These are phyloP conservation scores for Hyperoplus lanceolatus DNA, from an alignment of 2,797 vertebrate genomes.

Conservation along the genomic window DNA sequence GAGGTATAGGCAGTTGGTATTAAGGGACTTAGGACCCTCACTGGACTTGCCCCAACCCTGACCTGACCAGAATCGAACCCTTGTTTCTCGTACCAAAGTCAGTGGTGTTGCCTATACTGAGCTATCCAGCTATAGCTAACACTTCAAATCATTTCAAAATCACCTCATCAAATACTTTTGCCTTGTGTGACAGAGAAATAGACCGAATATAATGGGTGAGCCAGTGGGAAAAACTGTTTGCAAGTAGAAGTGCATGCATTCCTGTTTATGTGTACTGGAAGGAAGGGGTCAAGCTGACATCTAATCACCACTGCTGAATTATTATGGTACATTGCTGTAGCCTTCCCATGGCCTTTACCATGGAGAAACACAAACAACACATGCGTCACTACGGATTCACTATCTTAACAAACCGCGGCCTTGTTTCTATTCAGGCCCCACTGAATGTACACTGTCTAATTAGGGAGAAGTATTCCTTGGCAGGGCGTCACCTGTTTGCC, in stretches of 20 bases:
- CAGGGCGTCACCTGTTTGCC: conserved; percentile 40
- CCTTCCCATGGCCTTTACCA: conserved; percentile 30
- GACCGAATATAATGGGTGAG: background rate
- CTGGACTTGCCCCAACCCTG: too few species aligned
- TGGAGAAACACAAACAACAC: conserved; percentile 47
- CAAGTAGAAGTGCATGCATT: too few species aligned
- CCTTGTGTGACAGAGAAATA: conserved; percentile 2
- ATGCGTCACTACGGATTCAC: conserved; percentile 52
- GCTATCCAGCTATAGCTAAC: too few species aligned
- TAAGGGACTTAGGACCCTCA: too few species aligned
- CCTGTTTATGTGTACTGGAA: conserved; percentile 4
- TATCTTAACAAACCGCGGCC: conserved; percentile 55
- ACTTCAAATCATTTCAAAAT: too few species aligned
- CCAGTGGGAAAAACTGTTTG: background rate
- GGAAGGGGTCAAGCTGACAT: conserved; percentile 16
- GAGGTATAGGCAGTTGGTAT: too few species aligned
- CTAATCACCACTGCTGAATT: conserved; percentile 32
- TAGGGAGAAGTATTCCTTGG: conserved; percentile 73
- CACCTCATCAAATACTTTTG: background rate
- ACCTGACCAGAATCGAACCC: too few species aligned
- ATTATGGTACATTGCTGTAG: conserved; percentile 21
- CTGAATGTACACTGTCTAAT: conserved; percentile 75
- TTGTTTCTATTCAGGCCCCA: conserved; percentile 63
- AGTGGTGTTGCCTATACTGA: too few species aligned
- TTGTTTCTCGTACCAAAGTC: too few species aligned